A percentile compares a stretch with the other conserved stretches of the same genome.
These are phyloP conservation scores for Lasioglossum lativentre DNA, from an alignment of 2,888 invertebrate species.

Conservation along the genomic window DNA sequence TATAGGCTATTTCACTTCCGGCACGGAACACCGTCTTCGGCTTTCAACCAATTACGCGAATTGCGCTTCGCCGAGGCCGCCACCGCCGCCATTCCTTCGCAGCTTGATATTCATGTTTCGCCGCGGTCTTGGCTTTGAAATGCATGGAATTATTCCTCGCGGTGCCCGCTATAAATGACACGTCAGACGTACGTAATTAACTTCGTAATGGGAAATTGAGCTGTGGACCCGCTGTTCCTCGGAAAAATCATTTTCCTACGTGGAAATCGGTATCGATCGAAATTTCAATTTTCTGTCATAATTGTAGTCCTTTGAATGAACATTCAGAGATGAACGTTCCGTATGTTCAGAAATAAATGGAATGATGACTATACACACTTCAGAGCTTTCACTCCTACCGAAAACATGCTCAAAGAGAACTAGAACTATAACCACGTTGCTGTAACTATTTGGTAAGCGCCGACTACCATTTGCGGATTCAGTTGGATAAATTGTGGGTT, in stretches of 20 bases:
- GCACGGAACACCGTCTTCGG: constrained; percentile 21
- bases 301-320: no score
- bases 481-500: constrained; percentile 57
- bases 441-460: constrained; percentile 44
- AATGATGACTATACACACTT: neutral
- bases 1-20: constrained; percentile 37
- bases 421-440: neutral
- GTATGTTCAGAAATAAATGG: no score
- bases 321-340: no score
- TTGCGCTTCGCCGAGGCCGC: constrained; percentile 16
- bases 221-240: neutral
- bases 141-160: constrained; percentile 5
- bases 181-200: neutral
- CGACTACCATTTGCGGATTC: constrained; percentile 51
- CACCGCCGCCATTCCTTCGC: neutral
- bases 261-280: neutral
- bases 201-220: neutral
- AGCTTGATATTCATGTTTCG: constrained; percentile 25
- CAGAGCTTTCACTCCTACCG: neutral
- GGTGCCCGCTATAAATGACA: neutral
- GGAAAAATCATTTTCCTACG: neutral
- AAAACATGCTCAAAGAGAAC: constrained; percentile 36
- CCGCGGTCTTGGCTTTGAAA: neutral
- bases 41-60: constrained; percentile 38
- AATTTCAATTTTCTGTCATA: neutral